Conservation (phyloP, 1,140 invertebrate genomes). For the Cryptotermes secundus region DNA sequence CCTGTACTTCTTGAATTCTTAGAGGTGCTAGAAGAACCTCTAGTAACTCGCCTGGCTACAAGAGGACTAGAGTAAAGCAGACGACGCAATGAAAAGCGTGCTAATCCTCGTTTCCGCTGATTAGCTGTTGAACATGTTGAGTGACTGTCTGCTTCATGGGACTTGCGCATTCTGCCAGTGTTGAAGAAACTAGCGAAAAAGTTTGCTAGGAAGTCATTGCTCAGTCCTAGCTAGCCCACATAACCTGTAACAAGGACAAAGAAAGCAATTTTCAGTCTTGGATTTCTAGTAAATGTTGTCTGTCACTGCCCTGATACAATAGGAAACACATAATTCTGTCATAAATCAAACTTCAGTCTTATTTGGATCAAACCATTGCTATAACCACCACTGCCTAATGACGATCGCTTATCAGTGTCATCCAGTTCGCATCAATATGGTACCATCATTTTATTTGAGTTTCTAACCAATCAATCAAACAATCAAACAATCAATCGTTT, state of each 20-base stretch:
- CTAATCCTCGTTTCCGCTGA: conserved; percentile 34
- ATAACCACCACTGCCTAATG: no score
- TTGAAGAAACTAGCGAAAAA: not conserved
- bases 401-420: no score
- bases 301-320: no score
- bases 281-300: no score
- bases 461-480: no score
- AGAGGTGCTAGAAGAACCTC: conserved; percentile 32
- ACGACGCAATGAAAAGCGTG: conserved; percentile 53
- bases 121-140: conserved; percentile 31
- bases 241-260: not conserved
- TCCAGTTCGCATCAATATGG: no score
- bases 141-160: conserved; percentile 31
- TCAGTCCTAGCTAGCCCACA: not conserved
- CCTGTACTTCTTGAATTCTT: conserved; percentile 22
- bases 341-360: no score
- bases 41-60: conserved; percentile 49
- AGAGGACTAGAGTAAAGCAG: conserved; percentile 54
- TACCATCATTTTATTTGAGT: no score
- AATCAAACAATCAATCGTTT: no score
- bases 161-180: conserved; percentile 25
- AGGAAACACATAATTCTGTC: no score
- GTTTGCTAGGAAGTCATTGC: not conserved
- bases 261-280: not conserved
- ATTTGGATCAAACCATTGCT: no score